These are phyloP conservation scores for Otolemur crassicaudatus DNA, from an alignment of 2,797 vertebrate genomes.

Conservation along the genomic window DNA sequence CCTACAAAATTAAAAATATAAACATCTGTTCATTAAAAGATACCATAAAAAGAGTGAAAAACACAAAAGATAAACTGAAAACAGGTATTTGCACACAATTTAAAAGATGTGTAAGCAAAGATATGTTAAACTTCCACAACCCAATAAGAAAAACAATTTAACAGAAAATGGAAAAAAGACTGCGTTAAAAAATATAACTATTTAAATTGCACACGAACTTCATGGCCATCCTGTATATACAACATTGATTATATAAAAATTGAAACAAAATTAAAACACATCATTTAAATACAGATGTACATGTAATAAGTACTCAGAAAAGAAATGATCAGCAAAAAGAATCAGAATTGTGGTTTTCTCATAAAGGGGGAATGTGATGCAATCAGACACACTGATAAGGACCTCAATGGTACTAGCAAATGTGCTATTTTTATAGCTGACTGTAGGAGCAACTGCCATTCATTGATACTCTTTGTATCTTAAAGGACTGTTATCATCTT, in stretches of 20 bases:
- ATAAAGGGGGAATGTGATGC: neutral
- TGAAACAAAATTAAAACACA: neutral
- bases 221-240: neutral
- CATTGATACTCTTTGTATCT: neutral
- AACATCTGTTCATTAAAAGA: neutral
- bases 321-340: neutral
- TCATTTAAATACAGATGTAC: neutral
- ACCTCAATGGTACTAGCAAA: neutral
- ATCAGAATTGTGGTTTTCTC: neutral
- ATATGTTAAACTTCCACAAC: neutral
- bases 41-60: neutral
- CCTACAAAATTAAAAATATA: conserved; percentile 10
- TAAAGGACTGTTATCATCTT: neutral
- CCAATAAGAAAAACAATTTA: neutral
- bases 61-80: conserved; percentile 17
- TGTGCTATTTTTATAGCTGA: neutral
- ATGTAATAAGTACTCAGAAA: conserved; percentile 3
- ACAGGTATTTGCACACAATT: neutral
- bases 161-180: neutral
- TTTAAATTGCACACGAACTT: neutral
- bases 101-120: neutral
- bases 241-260: neutral
- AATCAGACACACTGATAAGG: neutral
- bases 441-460: neutral
- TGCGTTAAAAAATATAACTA: neutral